Evolutionary conservation across 2,113 vertebrate genomes (phyloP), one percentile per base, ranked within the genome.

Genomic region (Channa maculata): DNA sequence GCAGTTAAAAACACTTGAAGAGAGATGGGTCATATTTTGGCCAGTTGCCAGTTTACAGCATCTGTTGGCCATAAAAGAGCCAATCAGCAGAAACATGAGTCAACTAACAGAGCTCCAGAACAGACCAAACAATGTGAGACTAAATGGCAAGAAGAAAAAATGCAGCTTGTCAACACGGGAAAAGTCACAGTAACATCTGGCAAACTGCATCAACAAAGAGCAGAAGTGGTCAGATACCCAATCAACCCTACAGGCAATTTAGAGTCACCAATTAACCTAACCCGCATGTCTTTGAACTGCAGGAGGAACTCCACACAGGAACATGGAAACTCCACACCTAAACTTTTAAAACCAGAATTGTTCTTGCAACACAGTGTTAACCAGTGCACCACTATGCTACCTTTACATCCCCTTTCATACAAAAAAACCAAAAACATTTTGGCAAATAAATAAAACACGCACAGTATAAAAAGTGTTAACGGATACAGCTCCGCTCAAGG

Each of bases 31-130:
- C 74, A 24, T 2, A 3, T 49, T 24, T 57, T 83, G 88, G 80
- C 68, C 2, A 0, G 33, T 15, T 5, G 69, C 80, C 85, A 85
- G 62, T 51, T 37, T 2, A 64, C 65, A 24, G 77, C 83, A 78
- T 82, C 88, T 87, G 88, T 67, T 36, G 15, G 34, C 55, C 58
- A 58, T 74, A 50, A 75, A 82, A 15, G 41, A 79, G 68, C 58
- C 80, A 69, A 80, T 85, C 79, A 53, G 77, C 41, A 43, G 82
- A 71, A 15, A 13, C 65, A 5, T 13, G 72, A 74, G 75, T 66
- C 63, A 38, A 81, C 64, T 44, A 50, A 57, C 61, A 13, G 49
- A 41, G 61, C 46, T 60, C 46, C 52, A 54, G 58, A 45, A 44
- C 63, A 69, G 51, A 58, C 50, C 43, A 43, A 73, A 82, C 76